These are phyloP conservation scores for Pipra filicauda DNA, from an alignment of 2,113 vertebrate species.

Conservation along the genomic window DNA sequence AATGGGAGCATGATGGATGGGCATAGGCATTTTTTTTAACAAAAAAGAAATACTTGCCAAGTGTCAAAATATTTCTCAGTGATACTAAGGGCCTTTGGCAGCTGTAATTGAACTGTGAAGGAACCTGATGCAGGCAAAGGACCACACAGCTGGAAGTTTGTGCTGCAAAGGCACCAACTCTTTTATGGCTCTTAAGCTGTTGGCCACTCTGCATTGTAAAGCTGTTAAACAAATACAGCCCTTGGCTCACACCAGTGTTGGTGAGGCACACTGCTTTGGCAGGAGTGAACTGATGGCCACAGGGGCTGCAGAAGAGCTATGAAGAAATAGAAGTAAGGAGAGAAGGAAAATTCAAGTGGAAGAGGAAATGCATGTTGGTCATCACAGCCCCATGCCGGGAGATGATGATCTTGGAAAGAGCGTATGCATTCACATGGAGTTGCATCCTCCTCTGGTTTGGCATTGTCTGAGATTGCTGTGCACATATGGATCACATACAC, in stretches of 20 bases:
- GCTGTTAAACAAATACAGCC: constrained; percentile 17
- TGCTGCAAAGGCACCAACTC: neutral
- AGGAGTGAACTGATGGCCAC: neutral
- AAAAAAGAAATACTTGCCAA: neutral
- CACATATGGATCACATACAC: neutral
- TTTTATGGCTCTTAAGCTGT: constrained; percentile 24
- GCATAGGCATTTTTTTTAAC: neutral
- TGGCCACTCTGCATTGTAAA: neutral
- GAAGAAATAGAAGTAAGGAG: neutral
- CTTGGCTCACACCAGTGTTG: neutral
- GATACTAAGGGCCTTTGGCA: neutral
- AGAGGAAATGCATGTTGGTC: neutral
- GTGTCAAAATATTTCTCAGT: neutral
- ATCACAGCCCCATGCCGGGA: neutral
- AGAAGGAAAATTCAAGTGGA: neutral
- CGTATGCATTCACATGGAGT: rapidly evolving
- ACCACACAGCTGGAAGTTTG: constrained; percentile 15
- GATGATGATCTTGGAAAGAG: neutral
- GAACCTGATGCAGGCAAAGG: neutral
- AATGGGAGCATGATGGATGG: neutral
- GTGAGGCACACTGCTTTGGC: neutral
- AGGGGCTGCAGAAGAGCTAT: neutral
- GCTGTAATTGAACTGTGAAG: neutral
- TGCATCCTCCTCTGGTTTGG: neutral
- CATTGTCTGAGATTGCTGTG: neutral